A percentile compares a stretch with the other conserved stretches of the same genome.
Evolutionary conservation across 2,113 vertebrate species (phyloP).

Genomic region (Paratilapia polleni): DNA sequence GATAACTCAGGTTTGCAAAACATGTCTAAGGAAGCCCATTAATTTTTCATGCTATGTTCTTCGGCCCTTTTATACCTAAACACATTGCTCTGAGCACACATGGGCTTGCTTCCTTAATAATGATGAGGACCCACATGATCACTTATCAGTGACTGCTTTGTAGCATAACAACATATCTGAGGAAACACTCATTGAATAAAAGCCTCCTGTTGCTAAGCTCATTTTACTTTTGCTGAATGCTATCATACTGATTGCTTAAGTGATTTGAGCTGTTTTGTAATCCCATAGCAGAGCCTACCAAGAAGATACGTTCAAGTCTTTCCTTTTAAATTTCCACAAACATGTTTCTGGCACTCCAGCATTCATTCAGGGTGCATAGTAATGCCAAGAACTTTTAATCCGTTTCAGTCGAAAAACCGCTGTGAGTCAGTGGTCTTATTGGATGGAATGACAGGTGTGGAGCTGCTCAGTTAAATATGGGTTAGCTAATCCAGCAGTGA

Average conservation of each 20-base stretch:
- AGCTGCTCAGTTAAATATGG: background rate
- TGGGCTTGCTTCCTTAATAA: slow-evolving; percentile 1
- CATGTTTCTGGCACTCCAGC: background rate
- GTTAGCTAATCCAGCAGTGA: background rate
- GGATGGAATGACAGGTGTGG: background rate
- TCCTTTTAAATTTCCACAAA: background rate
- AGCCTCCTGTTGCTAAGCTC: background rate
- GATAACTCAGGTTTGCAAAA: background rate
- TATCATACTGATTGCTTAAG: background rate
- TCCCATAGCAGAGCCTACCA: background rate
- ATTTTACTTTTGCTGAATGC: background rate
- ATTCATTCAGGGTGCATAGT: background rate
- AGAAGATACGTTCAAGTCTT: background rate
- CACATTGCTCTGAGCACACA: background rate
- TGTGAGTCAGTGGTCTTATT: background rate
- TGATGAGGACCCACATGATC: slow-evolving; percentile 5
- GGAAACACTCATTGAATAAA: background rate
- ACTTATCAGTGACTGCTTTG: background rate
- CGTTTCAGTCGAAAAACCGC: background rate
- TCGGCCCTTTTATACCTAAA: background rate
- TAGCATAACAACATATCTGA: background rate
- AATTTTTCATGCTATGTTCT: slow-evolving; percentile 12
- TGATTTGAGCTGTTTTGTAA: background rate
- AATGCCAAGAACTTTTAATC: slow-evolving; percentile 2
- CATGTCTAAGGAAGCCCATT: slow-evolving; percentile 2